These are phyloP conservation scores for Phengaris alcon DNA, from an alignment of 2,888 invertebrate genomes.

Conservation along the genomic window DNA sequence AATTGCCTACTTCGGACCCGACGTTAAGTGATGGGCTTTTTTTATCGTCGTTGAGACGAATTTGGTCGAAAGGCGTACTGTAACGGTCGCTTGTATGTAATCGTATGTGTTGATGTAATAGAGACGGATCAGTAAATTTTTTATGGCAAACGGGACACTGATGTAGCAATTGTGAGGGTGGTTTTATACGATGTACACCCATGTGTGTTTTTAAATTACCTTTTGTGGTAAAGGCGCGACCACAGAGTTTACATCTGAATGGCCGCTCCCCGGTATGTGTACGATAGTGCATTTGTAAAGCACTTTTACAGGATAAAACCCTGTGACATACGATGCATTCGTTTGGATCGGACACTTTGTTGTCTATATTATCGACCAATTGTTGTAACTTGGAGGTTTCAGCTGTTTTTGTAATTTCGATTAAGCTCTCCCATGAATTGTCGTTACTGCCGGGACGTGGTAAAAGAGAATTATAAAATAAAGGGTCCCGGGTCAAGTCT, in stretches of 20 bases:
- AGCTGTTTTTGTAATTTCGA: conserved; percentile 97
- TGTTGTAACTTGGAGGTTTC: conserved; percentile 98
- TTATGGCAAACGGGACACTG: conserved; percentile 99
- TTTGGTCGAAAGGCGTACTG: conserved; percentile 90
- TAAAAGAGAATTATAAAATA: conserved; percentile 87
- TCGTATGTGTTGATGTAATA: conserved; percentile 96
- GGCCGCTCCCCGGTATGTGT: conserved; percentile 98
- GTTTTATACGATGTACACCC: conserved; percentile 98
- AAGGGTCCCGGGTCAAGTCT: conserved; percentile 85
- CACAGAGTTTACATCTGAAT: conserved; percentile 97
- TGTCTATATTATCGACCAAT: conserved; percentile 97
- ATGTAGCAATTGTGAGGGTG: conserved; percentile 93
- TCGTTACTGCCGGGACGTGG: conserved; percentile 94
- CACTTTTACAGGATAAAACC: conserved; percentile 97
- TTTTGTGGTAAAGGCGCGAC: conserved; percentile 98
- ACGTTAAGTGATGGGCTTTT: conserved; percentile 80
- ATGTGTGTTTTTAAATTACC: conserved; percentile 99
- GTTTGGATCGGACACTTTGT: conserved; percentile 97
- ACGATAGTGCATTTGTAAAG: conserved; percentile 97
- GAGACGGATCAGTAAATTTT: conserved; percentile 94
- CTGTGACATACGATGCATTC: conserved; percentile 99
- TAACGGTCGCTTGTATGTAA: conserved; percentile 94
- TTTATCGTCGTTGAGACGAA: conserved; percentile 89
- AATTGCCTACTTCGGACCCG: conserved; percentile 79
- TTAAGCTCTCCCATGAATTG: conserved; percentile 97